Percentiles rank a stretch among this genome's conserved stretches.
Evolutionary conservation across 2,113 vertebrate genomes (phyloP).

Genomic region (Solea solea): DNA sequence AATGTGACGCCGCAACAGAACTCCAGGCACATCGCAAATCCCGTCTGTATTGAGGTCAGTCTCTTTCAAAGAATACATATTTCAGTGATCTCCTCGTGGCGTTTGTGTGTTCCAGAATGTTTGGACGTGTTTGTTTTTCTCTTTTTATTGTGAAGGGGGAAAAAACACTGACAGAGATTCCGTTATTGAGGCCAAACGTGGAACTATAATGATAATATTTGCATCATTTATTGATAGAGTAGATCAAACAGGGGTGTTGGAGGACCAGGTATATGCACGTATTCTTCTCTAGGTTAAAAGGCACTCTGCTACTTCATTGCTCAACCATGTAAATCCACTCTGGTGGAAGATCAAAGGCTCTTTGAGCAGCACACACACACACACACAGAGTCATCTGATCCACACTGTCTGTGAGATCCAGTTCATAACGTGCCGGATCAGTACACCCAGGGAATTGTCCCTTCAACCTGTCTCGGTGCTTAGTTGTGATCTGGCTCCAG

Average conservation of each 20-base stretch:
- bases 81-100: conserved; percentile 13
- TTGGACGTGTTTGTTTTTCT: not conserved
- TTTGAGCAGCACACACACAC: conserved; percentile 41
- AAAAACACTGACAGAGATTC: too few species aligned
- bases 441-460: conserved; percentile 58
- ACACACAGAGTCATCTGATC: conserved; percentile 72
- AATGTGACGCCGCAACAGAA: conserved; percentile 58
- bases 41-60: conserved; percentile 29
- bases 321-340: conserved; percentile 59
- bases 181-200: not conserved
- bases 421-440: conserved; percentile 65
- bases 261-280: not conserved
- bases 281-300: conserved; percentile 26
- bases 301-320: conserved; percentile 48
- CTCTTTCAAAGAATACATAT: conserved; percentile 35
- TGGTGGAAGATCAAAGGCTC: conserved; percentile 70
- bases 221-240: not conserved
- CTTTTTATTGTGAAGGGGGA: not conserved
- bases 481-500: conserved; percentile 37
- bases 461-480: conserved; percentile 40
- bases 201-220: not conserved
- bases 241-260: not conserved
- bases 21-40: conserved; percentile 29
- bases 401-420: conserved; percentile 66
- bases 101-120: conserved; percentile 14